These are phyloP conservation scores for Anthoscopus minutus DNA, from an alignment of 2,113 vertebrate species.

Conservation along the genomic window DNA sequence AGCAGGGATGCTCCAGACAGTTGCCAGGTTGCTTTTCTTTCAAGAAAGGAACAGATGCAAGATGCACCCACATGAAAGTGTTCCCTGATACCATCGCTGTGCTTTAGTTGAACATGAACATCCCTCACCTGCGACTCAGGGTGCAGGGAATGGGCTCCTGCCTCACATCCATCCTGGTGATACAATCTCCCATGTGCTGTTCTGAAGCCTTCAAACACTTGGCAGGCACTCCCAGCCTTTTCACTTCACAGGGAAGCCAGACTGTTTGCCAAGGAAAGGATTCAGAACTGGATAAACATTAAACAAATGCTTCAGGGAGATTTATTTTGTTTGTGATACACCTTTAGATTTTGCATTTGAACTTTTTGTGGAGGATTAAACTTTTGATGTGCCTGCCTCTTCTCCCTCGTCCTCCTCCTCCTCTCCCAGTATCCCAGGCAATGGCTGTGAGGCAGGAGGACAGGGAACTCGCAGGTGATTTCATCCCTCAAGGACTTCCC, in stretches of 20 bases:
- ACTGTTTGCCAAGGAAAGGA: conserved; percentile 52
- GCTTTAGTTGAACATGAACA: not conserved
- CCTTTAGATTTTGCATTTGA: conserved; percentile 32
- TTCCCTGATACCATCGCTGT: not conserved
- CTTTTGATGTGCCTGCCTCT: not conserved
- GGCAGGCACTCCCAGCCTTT: conserved; percentile 15
- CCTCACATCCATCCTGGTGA: not conserved
- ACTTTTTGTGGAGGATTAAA: not conserved
- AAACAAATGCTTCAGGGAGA: conserved; percentile 51
- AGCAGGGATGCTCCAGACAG: not conserved
- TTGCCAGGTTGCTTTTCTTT: not conserved
- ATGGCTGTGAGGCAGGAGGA: not conserved
- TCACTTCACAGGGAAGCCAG: conserved; percentile 38
- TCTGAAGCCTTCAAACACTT: conserved; percentile 49
- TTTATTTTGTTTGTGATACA: conserved; percentile 45
- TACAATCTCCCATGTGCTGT: not conserved
- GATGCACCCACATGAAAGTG: not conserved
- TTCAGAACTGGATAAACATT: conserved; percentile 51
- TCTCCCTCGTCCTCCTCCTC: not conserved
- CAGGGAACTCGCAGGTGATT: not conserved
- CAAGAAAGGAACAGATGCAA: not conserved
- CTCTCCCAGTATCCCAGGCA: not conserved
- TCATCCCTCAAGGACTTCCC: not conserved
- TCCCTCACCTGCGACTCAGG: not conserved
- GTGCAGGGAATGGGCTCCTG: not conserved